These are phyloP conservation scores for Gisinianus flammeolus DNA, from an alignment of 2,888 invertebrate genomes.

Conservation along the genomic window DNA sequence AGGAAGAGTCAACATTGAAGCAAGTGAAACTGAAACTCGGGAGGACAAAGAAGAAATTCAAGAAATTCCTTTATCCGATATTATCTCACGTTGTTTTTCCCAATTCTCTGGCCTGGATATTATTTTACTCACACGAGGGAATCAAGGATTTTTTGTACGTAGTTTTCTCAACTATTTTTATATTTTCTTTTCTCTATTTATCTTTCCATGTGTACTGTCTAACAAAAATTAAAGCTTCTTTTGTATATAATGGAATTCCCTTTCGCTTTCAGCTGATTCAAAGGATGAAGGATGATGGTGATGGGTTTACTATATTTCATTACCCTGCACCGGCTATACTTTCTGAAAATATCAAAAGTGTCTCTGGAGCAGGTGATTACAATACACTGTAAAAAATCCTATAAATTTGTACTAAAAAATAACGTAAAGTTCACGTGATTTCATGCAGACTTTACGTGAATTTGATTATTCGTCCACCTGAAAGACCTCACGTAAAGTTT, in stretches of 20 bases:
- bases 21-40: neutral
- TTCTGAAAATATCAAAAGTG: constrained; percentile 67
- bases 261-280: constrained; percentile 5
- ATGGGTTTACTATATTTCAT: neutral
- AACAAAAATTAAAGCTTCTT: too few relatives aligned
- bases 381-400: too few relatives aligned
- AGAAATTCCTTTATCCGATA: constrained; percentile 6
- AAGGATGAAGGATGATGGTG: neutral
- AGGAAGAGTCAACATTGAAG: neutral
- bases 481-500: too few relatives aligned
- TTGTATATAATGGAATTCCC: too few relatives aligned
- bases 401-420: too few relatives aligned
- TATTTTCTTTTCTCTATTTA: too few relatives aligned
- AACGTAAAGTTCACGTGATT: too few relatives aligned
- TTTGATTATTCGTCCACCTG: too few relatives aligned
- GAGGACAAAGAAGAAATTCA: neutral
- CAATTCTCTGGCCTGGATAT: constrained; percentile 49
- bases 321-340: constrained; percentile 59
- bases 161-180: too few relatives aligned
- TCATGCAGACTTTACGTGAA: too few relatives aligned
- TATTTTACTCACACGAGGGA: constrained; percentile 55
- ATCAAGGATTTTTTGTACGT: constrained; percentile 52
- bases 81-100: constrained; percentile 25
- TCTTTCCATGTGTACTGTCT: too few relatives aligned
- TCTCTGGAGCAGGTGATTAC: constrained; percentile 84